Base-by-base conservation (phyloP, 2,888 invertebrate genomes). In the Sepiola atlantica region DNA sequence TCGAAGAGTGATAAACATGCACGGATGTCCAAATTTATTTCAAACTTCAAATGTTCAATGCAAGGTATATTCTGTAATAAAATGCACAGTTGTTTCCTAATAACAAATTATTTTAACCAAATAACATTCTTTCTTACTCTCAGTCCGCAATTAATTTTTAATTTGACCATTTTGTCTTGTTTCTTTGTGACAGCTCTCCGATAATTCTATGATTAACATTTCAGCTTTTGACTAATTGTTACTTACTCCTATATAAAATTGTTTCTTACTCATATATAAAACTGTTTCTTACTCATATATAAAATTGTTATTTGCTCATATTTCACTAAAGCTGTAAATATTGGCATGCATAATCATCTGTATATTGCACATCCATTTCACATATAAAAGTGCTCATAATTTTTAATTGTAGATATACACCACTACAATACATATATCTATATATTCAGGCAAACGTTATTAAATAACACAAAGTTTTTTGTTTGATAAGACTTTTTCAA, bases 101-200 rank as follows among this genome's bases (percentile, higher is more conserved):
- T n/a, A 77, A 77, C 12, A 77, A n/a, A 28, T 77, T 77, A n/a
- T n/a, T n/a, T 77, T 77, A n/a, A 77, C 28, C n/a, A 77, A 77
- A 77, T 77, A 77, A 77, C 77, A 77, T 16, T 77, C 12, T 77
- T 18, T 77, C 77, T n/a, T 77, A 77, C 28, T 77, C 77, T 77
- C 77, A 77, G 77, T 77, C 77, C 28, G 77, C 77, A 28, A 77
- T 77, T 77, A 77, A 77, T n/a, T 77, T n/a, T 77, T 24, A 61
- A 61, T 61, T 61, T n/a, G 2, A 77, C n/a, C 77, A 77, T 77
- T 77, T 77, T 77, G 77, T 77, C 16, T 16, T 77, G 77, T 77
- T 77, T 77, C 77, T 77, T 77, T 77, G 77, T 77, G 77, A 77
- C 77, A 77, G 77, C 77, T 77, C 77, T 77, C 77, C 77, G 77